Evolutionary conservation across 2,113 vertebrate genomes (phyloP), one percentile per base, ranked within the genome.

Genomic region (Anarhynchus alexandrinus): DNA sequence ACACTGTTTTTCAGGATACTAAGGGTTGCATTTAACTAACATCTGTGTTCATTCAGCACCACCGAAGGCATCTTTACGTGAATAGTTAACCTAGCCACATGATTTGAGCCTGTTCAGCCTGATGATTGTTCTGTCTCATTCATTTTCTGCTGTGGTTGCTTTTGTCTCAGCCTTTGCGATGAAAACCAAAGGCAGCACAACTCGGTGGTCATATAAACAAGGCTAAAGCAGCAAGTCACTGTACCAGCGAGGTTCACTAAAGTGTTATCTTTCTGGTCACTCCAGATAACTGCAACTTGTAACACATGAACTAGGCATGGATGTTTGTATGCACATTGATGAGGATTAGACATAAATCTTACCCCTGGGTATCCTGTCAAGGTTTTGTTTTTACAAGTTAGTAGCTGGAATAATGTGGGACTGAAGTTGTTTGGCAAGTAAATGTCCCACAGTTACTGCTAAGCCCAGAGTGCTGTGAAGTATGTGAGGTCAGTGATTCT

Each of bases 231-330:
- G 61, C 49, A 14, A 17, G 43, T 34, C 36, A 0, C 25, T 32
- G 29, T 19, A 25, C 49, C 36, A 7, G 20, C 1, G 1, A 45
- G 21, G 40, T 12, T 81, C 18, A 2, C 51, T 30, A 1, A 11
- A 36, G 38, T 13, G 3, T 9, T n/a, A 0, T 17, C 34, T 34
- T n/a, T 13, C 47, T 69, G 27, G 18, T 47, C 30, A 9, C 34
- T 19, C 40, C 23, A 7, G 3, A 36, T 34, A n/a, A 12, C 36
- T 16, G 40, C 47, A 57, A 59, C 55, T 69, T n/a, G 27, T 1
- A 3, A n/a, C 36, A 8, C 15, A 0, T 4, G n/a, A 34, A 5
- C n/a, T 34, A 7, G 25, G 54, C 10, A 1, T 6, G 36, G 54
- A 5, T 69, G 84, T 25, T 45, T 13, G 34, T 29, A 2, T 11